Base-by-base conservation (phyloP, 2,113 vertebrate genomes). In the Aviceda subcristata region DNA sequence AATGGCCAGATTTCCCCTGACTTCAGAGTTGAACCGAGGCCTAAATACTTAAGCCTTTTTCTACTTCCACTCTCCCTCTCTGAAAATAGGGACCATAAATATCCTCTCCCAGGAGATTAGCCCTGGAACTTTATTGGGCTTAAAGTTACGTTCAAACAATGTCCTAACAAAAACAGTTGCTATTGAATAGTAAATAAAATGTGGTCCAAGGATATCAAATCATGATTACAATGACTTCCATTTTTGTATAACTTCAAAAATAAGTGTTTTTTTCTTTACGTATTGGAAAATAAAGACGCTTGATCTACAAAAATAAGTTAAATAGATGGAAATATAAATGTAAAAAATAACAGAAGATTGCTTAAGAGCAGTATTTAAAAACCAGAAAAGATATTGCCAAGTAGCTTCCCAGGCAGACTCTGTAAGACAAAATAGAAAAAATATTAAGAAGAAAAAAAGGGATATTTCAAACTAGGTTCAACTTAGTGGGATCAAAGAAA, bases 41-140 rank as follows among this genome's bases (percentile, higher is more conserved):
- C 91, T 80, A 94, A 94, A 94, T 95, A 86, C 79, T 90, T 86
- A 74, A 92, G 88, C 71, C 72, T 90, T 96, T 97, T 94, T 86
- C 84, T 92, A 73, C 71, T 88, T 93, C 64, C 88, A 92, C 29
- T 78, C 76, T 94, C 72, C 29, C 30, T 80, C 71, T 72, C 93
- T 88, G 81, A 95, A 96, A 96, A 92, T 88, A 91, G 41, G 66
- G 92, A 93, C 95, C 91, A 96, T 92, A 97, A 97, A 97, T 94
- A 96, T 96, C 75, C 63, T 90, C 55, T 97, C 90, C 76, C 86
- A 68, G n/a, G 92, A 90, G 87, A 92, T 90, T 79, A 79, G 89
- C n/a, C 56, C 85, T 94, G 86, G 64, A 91, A 96, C 84, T 90
- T 91, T 80, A 80, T 13, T 91, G 82, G 73, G 76, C 78, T 94